A percentile compares a stretch with the other conserved stretches of the same genome.
Evolutionary conservation across 2,888 invertebrate genomes (phyloP).

Genomic region (Synanthedon tipuliformis): DNA sequence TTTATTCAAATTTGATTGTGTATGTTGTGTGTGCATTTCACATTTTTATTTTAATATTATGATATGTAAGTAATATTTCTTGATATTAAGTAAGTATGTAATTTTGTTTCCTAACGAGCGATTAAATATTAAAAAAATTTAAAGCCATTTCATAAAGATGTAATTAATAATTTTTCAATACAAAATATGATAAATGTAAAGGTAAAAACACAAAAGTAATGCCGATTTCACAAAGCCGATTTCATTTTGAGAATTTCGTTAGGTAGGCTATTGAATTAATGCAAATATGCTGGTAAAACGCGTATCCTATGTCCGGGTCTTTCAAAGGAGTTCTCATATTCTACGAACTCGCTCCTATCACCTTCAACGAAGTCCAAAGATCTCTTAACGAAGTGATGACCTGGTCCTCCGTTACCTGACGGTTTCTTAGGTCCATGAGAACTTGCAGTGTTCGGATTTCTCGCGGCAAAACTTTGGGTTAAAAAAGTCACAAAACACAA

Average conservation of each 20-base stretch:
- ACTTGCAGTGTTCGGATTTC: not conserved
- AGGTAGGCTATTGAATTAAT: conserved; percentile 21
- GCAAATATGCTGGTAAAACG: conserved; percentile 40
- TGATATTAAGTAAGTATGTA: no score
- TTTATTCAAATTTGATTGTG: no score
- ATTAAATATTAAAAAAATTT: no score
- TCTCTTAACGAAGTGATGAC: conserved; percentile 35
- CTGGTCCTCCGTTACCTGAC: conserved; percentile 1
- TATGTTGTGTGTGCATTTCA: no score
- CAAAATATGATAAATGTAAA: no score
- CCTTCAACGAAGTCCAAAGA: conserved; percentile 29
- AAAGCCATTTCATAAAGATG: no score
- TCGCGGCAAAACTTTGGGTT: conserved; percentile 14
- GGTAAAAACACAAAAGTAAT: not conserved
- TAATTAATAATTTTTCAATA: no score
- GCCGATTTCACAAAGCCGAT: not conserved
- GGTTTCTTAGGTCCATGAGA: not conserved
- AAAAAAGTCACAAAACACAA: conserved; percentile 21
- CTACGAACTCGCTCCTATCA: conserved; percentile 18
- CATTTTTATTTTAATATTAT: no score
- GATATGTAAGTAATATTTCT: no score
- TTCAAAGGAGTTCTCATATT: conserved; percentile 28
- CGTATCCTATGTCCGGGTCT: conserved; percentile 40
- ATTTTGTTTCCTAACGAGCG: no score
- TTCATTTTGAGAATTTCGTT: not conserved